Base-by-base conservation (phyloP, 1,140 invertebrate species). In the Eupeodes corollae region DNA sequence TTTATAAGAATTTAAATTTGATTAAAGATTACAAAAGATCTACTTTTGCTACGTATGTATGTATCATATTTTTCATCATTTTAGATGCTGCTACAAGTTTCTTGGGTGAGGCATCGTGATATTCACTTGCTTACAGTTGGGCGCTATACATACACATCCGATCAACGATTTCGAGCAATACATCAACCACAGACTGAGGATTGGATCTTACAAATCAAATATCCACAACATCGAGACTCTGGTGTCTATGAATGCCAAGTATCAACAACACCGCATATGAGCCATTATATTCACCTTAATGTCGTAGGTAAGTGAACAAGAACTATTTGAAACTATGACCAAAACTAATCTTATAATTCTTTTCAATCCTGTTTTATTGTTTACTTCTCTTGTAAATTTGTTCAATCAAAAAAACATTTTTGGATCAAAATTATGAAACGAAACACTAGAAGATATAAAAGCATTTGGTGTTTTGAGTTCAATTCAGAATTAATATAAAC, bases 181-280 rank as follows among this genome's bases (percentile, higher is more conserved):
- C 86, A 91, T 68, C 77, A 84, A 50, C 80, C 80, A 16, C 82
- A 88, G 53, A 81, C 84, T 14, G 86, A 91, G 64, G 88, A 92
- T 70, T 94, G 88, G 89, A 89, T 81, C 51, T 76, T 93, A 40
- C 74, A 78, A 71, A 88, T 91, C 63, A 87, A 87, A 64, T 89
- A 87, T 64, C 84, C 86, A 1, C 82, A 87, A 62, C 78, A 84
- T 56, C 76, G 82, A 48, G 87, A 91, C 63, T 82, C 82, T 5
- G 83, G 82, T 50, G 82, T 86, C 51, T 91, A 91, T 69, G 88
- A 91, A 73, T 93, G 88, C 69, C 88, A 92, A 72, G 82, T 93
- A 56, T 88, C 84, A 49, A 91, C 89, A 30, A 88, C 85, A 5
- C 86, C 87, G 13, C 86, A 88, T 56, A 86, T 86, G 77, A 87